Conservation (phyloP, 2,113 vertebrate genomes). For the Felis catus region DNA sequence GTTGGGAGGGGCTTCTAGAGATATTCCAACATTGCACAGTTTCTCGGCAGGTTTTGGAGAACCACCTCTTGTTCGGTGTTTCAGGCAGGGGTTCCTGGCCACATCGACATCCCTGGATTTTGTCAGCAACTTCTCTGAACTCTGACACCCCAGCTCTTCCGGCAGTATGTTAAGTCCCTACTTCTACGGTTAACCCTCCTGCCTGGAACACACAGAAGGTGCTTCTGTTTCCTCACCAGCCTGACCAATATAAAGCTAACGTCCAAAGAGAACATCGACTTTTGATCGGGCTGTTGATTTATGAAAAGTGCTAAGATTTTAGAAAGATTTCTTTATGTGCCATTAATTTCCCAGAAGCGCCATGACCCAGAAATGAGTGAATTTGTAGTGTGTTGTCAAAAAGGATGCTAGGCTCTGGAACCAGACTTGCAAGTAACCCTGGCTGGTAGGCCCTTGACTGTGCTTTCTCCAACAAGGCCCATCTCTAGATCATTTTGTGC, state of each 20-base stretch:
- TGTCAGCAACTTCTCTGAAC: not conserved
- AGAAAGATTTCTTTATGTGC: not conserved
- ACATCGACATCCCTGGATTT: not conserved
- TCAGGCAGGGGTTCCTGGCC: not conserved
- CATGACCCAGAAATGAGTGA: not conserved
- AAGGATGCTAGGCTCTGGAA: not conserved
- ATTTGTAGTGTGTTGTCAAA: accelerated
- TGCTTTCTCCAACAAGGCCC: not conserved
- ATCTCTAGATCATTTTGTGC: not conserved
- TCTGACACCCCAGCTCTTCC: not conserved
- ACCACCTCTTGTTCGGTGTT: not conserved
- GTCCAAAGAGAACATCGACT: not conserved
- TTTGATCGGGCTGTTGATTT: not conserved
- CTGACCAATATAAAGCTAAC: not conserved
- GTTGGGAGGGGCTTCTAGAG: not conserved
- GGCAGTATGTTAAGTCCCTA: not conserved
- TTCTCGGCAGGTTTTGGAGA: not conserved
- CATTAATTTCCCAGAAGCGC: not conserved
- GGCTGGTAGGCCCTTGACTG: no score
- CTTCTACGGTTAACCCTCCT: not conserved
- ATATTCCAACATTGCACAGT: accelerated
- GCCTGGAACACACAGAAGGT: accelerated
- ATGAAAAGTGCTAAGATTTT: not conserved
- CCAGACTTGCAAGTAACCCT: not conserved
- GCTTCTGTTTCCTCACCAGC: not conserved